Evolutionary conservation across 2,113 vertebrate genomes (phyloP).

Genomic region (Campylomormyrus numenius): DNA sequence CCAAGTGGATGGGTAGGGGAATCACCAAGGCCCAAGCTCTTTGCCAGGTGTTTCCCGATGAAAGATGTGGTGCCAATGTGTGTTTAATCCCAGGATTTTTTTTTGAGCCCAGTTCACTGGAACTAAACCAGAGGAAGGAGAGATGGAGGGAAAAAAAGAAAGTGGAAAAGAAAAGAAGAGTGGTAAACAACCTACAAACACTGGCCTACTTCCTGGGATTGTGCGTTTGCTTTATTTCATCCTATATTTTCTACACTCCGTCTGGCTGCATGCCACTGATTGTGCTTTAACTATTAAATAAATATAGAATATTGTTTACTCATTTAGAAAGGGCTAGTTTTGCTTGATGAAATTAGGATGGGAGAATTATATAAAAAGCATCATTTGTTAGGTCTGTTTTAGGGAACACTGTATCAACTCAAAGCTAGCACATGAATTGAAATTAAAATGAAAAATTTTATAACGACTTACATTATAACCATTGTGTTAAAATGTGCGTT

Average conservation of each 20-base stretch:
- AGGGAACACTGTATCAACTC: neutral
- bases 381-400: neutral
- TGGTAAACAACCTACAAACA: neutral
- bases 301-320: neutral
- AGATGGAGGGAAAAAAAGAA: neutral
- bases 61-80: slow-evolving; percentile 20
- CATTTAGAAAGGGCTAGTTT: neutral
- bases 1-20: neutral
- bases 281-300: neutral
- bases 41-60: slow-evolving; percentile 21
- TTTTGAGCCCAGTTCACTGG: slow-evolving; percentile 13
- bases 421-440: neutral
- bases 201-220: neutral
- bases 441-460: neutral
- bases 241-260: neutral
- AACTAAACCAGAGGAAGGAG: neutral
- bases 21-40: slow-evolving; percentile 12
- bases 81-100: slow-evolving; percentile 8
- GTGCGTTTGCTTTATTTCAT: neutral
- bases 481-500: neutral
- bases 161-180: neutral
- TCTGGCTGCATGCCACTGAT: neutral
- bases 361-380: neutral
- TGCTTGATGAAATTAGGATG: neutral
- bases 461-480: neutral